Conservation (phyloP, 2,797 vertebrate genomes). For the Pogonophryne albipinna region DNA sequence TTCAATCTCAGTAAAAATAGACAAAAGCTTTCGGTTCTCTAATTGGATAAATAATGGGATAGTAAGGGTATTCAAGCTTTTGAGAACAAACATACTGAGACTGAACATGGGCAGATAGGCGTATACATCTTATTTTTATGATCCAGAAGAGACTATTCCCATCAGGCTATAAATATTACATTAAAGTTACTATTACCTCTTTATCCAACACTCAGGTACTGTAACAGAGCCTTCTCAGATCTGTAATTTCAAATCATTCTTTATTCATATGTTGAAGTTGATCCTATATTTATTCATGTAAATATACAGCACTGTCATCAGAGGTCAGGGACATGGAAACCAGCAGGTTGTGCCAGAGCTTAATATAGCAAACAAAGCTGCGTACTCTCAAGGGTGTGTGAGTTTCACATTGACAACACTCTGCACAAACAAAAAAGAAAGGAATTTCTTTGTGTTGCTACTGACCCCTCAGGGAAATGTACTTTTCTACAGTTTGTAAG, state of each 20-base stretch:
- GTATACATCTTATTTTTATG: not conserved
- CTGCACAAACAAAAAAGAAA: not conserved
- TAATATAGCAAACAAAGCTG: not conserved
- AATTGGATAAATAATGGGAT: not conserved
- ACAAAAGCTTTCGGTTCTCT: not conserved
- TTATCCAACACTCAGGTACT: too few species aligned
- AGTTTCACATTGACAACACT: not conserved
- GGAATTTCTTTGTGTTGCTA: not conserved
- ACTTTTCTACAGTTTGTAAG: slow-evolving; percentile 3
- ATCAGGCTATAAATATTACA: not conserved
- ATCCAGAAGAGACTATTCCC: not conserved
- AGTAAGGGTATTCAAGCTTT: not conserved
- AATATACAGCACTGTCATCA: too few species aligned
- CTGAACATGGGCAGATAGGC: not conserved
- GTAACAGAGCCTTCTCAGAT: not conserved
- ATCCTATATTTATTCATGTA: too few species aligned
- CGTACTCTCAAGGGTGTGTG: not conserved
- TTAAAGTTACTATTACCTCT: not conserved
- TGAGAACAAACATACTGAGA: too few species aligned
- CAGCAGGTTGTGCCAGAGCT: not conserved
- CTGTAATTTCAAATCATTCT: not conserved
- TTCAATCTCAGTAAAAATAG: not conserved
- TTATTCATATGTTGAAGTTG: not conserved
- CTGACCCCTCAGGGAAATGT: not conserved
- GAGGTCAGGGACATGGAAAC: not conserved